Evolutionary conservation across 1,140 invertebrate species (phyloP).

Genomic region (Drosophila fuyamai): DNA sequence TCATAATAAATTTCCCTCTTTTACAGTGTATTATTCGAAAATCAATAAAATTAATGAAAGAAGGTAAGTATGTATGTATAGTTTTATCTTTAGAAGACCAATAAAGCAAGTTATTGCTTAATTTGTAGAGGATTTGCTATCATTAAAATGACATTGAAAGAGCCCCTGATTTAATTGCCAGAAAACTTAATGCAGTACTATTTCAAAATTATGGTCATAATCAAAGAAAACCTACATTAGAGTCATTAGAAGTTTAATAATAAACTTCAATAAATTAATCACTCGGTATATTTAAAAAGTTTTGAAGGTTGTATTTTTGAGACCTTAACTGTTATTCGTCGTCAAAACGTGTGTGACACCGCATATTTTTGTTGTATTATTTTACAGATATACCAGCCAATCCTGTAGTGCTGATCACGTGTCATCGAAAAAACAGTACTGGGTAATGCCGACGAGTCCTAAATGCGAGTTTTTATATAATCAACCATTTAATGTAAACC

Average conservation of each 20-base stretch:
- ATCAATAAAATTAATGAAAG: too few relatives aligned
- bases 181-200: too few relatives aligned
- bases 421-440: background rate
- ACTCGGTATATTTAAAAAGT: too few relatives aligned
- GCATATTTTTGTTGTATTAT: background rate
- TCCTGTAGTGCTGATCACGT: conserved; percentile 17
- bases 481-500: background rate
- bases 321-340: conserved; percentile 6
- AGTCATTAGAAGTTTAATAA: background rate
- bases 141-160: too few relatives aligned
- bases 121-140: too few relatives aligned
- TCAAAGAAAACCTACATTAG: too few relatives aligned
- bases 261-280: too few relatives aligned
- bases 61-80: too few relatives aligned
- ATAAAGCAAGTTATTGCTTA: background rate
- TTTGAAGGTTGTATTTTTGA: background rate
- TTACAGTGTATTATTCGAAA: too few relatives aligned
- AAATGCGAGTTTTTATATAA: conserved; percentile 5
- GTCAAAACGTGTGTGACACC: conserved; percentile 9
- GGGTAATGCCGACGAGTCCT: background rate
- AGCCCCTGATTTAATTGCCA: too few relatives aligned
- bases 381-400: background rate
- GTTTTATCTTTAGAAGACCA: background rate
- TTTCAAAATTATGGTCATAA: too few relatives aligned
- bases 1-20: too few relatives aligned